phyloP scores from a whole-genome alignment of 2,888 invertebrate genomes.

The Oligia strigilis region DNA sequence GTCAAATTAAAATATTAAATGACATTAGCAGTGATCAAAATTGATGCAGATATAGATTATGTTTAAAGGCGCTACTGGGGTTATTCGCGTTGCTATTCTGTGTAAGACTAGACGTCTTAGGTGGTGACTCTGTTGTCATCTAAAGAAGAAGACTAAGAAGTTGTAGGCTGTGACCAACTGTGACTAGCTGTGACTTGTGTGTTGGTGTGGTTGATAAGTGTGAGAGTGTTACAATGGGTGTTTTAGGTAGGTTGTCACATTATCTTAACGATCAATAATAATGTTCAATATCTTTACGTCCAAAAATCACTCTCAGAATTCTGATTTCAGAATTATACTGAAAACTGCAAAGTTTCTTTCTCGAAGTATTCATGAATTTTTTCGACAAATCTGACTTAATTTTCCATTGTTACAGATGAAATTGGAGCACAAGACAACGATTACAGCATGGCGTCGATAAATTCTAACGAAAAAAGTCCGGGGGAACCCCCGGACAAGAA shows the following conservation, averaged over 20 bases:
- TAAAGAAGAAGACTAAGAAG: background rate
- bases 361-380: too few species aligned
- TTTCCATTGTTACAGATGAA: slow-evolving; percentile 83
- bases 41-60: background rate
- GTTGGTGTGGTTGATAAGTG: background rate
- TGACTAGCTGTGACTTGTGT: slow-evolving; percentile 1
- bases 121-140: background rate
- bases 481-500: slow-evolving; percentile 86
- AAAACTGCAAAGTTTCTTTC: background rate
- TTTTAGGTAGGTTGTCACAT: slow-evolving; percentile 9
- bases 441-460: slow-evolving; percentile 88
- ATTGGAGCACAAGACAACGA: slow-evolving; percentile 83
- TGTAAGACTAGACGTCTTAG: slow-evolving; percentile 15
- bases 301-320: background rate
- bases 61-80: background rate
- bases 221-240: slow-evolving; percentile 9
- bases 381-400: background rate
- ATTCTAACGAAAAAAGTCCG: slow-evolving; percentile 83
- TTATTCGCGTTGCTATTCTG: slow-evolving; percentile 6
- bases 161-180: background rate
- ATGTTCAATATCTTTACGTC: background rate
- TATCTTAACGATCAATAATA: too few species aligned
- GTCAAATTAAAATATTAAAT: slow-evolving; percentile 16
- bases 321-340: background rate
- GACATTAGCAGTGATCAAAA: slow-evolving; percentile 23